Conservation (phyloP, 2,113 vertebrate genomes). For the Eulemur macaco region DNA sequence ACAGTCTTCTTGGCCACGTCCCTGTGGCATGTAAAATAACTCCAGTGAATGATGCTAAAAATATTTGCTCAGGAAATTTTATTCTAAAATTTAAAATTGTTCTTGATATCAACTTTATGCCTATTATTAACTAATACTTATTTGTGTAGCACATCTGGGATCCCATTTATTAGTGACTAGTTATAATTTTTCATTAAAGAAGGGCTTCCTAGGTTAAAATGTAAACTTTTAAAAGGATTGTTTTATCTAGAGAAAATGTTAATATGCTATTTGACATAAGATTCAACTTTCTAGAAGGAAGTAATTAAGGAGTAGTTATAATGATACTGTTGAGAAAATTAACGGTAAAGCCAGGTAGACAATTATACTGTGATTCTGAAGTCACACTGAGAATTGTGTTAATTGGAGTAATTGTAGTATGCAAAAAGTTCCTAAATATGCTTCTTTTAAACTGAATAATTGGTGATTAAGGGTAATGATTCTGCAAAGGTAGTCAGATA, state of each 20-base stretch:
- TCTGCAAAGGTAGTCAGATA: not conserved
- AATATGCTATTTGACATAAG: not conserved
- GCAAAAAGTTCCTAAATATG: not conserved
- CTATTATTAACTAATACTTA: not conserved
- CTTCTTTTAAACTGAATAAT: conserved; percentile 21
- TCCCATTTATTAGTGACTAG: not conserved
- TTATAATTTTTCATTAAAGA: conserved; percentile 46
- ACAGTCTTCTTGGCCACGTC: not conserved
- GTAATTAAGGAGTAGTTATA: not conserved
- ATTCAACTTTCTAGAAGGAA: not conserved
- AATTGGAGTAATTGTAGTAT: not conserved
- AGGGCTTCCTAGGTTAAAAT: not conserved
- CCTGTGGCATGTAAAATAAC: conserved; percentile 3
- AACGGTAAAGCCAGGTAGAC: not conserved
- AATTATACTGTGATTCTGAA: not conserved
- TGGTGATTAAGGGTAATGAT: not conserved
- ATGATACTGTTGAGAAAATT: not conserved
- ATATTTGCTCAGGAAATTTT: conserved; percentile 26
- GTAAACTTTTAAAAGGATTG: not conserved
- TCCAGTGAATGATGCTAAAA: conserved; percentile 42
- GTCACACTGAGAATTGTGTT: not conserved
- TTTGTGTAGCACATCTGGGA: not conserved
- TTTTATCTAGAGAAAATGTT: conserved; percentile 33
- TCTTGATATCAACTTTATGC: not conserved
- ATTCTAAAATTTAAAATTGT: conserved; percentile 13